A percentile compares a stretch with the other conserved stretches of the same genome.
Evolutionary conservation across 1,140 invertebrate species (phyloP).

Genomic region (Drosophila jambulina): DNA sequence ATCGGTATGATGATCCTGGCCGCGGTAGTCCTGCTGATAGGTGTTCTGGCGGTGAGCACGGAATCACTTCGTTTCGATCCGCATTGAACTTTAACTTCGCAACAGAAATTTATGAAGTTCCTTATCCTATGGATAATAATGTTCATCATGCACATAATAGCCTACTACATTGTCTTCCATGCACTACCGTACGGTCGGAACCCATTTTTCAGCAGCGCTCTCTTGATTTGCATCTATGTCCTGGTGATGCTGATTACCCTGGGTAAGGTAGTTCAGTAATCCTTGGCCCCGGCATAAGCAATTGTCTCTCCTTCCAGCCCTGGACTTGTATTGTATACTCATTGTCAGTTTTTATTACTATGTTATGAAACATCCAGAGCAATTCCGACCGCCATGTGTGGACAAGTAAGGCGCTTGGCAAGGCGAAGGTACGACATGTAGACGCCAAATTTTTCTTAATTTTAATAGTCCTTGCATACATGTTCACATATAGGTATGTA

Average conservation of each 20-base stretch:
- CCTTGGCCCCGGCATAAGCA: not conserved
- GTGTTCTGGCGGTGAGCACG: constrained; percentile 19
- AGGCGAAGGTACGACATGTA: not conserved
- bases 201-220: constrained; percentile 7
- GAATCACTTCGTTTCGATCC: not conserved
- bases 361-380: constrained; percentile 11
- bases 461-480: not conserved
- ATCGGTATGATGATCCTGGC: constrained; percentile 33
- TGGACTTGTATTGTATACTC: constrained; percentile 24
- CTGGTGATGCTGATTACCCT: constrained; percentile 7
- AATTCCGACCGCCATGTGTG: constrained; percentile 7
- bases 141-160: constrained; percentile 29
- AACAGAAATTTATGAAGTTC: constrained; percentile 3
- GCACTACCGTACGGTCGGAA: constrained; percentile 6
- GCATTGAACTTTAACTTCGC: not conserved
- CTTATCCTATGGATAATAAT: constrained; percentile 27
- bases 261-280: constrained; percentile 1
- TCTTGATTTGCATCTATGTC: constrained; percentile 9
- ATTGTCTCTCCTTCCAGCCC: constrained; percentile 8
- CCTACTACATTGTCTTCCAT: constrained; percentile 38
- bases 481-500: not conserved
- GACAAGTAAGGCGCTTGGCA: constrained; percentile 8
- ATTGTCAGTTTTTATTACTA: constrained; percentile 23
- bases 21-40: constrained; percentile 29
- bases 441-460: not conserved